phyloP scores from a whole-genome alignment of 1,140 invertebrate species.

The Brachionus paranguensis region DNA sequence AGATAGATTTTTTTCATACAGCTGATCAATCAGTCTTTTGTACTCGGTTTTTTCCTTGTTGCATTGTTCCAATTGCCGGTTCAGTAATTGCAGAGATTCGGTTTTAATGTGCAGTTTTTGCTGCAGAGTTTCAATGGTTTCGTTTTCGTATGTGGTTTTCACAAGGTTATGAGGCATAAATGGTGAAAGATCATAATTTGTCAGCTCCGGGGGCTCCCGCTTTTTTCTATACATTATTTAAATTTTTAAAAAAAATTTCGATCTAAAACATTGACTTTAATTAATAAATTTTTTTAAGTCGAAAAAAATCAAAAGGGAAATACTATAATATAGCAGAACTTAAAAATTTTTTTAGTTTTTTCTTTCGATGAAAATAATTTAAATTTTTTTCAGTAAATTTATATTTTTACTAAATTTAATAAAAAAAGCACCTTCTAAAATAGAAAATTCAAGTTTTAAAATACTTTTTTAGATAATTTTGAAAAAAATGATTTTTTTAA shows the following conservation, averaged over 20 bases:
- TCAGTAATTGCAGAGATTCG: slow-evolving; percentile 10
- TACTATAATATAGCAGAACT: background rate
- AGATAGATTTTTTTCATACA: slow-evolving; percentile 35
- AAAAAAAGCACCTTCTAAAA: too few species aligned
- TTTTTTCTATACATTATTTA: background rate
- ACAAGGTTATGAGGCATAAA: slow-evolving; percentile 7
- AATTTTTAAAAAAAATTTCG: background rate
- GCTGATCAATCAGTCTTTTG: slow-evolving; percentile 2
- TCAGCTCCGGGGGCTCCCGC: background rate
- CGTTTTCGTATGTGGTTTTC: background rate
- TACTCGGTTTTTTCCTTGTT: slow-evolving; percentile 36
- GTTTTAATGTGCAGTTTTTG: slow-evolving; percentile 32
- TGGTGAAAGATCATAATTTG: slow-evolving; percentile 10
- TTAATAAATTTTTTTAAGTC: too few species aligned
- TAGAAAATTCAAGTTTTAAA: too few species aligned
- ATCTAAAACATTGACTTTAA: background rate
- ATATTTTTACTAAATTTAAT: too few species aligned
- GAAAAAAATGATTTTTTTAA: too few species aligned
- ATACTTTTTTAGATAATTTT: too few species aligned
- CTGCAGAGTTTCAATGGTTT: background rate
- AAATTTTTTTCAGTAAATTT: background rate
- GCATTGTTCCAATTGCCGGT: slow-evolving; percentile 1
- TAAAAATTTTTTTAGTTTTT: too few species aligned
- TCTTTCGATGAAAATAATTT: background rate
- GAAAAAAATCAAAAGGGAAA: background rate